Percentiles rank a stretch among this genome's conserved stretches.
phyloP scores from a whole-genome alignment of 1,140 invertebrate genomes.

The Agraylea sexmaculata region DNA sequence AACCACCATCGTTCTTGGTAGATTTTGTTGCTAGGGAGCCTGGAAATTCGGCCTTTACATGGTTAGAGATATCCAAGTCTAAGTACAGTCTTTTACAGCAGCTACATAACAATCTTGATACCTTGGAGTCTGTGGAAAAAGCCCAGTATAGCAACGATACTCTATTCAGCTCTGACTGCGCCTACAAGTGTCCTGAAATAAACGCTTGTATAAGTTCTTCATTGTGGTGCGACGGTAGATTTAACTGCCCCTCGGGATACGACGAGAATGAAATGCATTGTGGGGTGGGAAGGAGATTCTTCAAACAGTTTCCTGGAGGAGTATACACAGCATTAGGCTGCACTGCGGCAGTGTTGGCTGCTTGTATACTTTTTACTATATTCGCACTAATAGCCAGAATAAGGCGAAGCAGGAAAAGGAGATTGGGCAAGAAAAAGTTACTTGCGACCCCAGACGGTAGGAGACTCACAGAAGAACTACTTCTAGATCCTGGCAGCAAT shows the following conservation, averaged over 20 bases:
- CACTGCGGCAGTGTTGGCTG: constrained; percentile 41
- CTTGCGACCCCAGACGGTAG: constrained; percentile 38
- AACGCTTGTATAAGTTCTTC: constrained; percentile 76
- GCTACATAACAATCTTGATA: constrained; percentile 30
- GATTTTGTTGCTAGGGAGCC: constrained; percentile 60
- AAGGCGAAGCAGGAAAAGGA: constrained; percentile 27
- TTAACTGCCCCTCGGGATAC: constrained; percentile 74
- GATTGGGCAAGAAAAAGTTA: constrained; percentile 44
- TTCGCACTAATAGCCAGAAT: constrained; percentile 31
- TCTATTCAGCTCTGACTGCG: constrained; percentile 44
- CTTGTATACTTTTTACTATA: constrained; percentile 42
- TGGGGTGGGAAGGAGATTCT: constrained; percentile 42
- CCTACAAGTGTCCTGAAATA: constrained; percentile 72
- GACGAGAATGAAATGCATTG: constrained; percentile 66
- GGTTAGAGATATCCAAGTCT: constrained; percentile 60
- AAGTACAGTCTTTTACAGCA: constrained; percentile 51
- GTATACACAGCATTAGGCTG: constrained; percentile 41
- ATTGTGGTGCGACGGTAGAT: constrained; percentile 77
- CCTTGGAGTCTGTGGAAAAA: constrained; percentile 23
- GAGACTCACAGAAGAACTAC: constrained; percentile 43
- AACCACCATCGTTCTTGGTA: constrained; percentile 51
- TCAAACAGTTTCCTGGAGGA: constrained; percentile 35
- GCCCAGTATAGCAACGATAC: constrained; percentile 40
- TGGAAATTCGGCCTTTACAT: constrained; percentile 55
- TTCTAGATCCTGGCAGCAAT: constrained; percentile 43